Evolutionary conservation across 2,113 vertebrate genomes (phyloP).

Genomic region (Thomomys bottae): DNA sequence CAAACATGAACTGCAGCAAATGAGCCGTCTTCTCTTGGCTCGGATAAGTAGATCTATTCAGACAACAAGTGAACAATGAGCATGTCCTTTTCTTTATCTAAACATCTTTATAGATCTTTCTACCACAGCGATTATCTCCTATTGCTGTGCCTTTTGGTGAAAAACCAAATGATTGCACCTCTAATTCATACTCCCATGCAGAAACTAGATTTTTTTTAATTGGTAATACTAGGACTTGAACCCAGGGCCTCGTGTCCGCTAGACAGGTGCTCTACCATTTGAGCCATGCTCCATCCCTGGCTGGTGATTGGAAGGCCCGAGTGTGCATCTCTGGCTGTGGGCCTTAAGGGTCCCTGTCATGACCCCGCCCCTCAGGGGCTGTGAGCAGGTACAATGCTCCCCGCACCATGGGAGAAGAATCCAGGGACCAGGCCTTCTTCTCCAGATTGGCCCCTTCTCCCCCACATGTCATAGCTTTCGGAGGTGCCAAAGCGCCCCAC

Average conservation of each 20-base stretch:
- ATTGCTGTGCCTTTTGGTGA: neutral
- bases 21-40: neutral
- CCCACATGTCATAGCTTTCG: neutral
- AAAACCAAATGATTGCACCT: neutral
- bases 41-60: neutral
- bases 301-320: neutral
- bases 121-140: fast-evolving
- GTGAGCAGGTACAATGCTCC: neutral
- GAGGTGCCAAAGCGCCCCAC: neutral
- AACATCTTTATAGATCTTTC: constrained; percentile 10
- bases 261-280: too few species aligned
- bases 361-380: neutral
- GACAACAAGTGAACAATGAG: neutral
- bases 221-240: too few species aligned
- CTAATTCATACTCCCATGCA: fast-evolving
- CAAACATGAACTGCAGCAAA: neutral
- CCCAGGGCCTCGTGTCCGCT: too few species aligned
- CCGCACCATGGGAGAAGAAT: too few species aligned
- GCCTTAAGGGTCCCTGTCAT: neutral
- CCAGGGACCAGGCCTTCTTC: neutral
- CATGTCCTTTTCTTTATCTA: neutral
- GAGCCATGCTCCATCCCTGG: too few species aligned
- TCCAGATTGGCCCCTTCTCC: neutral
- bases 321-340: neutral
- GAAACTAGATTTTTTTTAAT: neutral